These are phyloP conservation scores for Scytalopus superciliaris DNA, from an alignment of 2,113 vertebrate species.

Conservation along the genomic window DNA sequence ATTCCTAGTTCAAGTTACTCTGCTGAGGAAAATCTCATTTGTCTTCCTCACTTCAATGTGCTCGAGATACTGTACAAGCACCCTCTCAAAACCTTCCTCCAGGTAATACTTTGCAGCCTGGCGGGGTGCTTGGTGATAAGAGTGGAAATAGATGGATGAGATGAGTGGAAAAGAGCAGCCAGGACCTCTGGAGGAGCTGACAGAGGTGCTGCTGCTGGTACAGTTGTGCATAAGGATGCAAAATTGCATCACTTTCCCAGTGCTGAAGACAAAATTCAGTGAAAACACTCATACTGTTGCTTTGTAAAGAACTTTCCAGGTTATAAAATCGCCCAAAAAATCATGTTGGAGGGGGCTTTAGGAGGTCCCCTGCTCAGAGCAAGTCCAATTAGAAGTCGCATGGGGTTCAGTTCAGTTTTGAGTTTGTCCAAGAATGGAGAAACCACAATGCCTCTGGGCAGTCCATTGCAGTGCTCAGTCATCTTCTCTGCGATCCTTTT, in stretches of 20 bases:
- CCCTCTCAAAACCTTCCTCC: neutral
- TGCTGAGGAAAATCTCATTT: neutral
- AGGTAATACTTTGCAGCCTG: neutral
- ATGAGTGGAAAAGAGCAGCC: neutral
- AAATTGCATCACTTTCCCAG: neutral
- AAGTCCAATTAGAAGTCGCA: neutral
- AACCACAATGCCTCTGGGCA: neutral
- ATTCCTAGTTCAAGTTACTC: neutral
- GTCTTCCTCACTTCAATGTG: neutral
- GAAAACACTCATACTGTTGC: neutral
- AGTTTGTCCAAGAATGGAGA: neutral
- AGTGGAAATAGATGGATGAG: neutral
- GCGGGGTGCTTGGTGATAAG: neutral
- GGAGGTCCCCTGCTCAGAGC: neutral
- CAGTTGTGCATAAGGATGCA: neutral
- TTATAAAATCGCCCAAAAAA: neutral
- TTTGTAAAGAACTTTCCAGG: neutral
- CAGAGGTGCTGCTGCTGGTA: neutral
- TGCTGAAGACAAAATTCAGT: neutral
- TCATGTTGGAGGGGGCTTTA: neutral
- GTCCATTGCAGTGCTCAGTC: neutral
- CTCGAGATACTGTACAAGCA: accelerated
- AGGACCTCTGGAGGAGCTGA: neutral
- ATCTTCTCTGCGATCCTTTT: neutral
- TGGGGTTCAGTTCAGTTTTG: neutral